These are phyloP conservation scores for Alaudala cheleensis DNA, from an alignment of 2,113 vertebrate genomes.

Conservation along the genomic window DNA sequence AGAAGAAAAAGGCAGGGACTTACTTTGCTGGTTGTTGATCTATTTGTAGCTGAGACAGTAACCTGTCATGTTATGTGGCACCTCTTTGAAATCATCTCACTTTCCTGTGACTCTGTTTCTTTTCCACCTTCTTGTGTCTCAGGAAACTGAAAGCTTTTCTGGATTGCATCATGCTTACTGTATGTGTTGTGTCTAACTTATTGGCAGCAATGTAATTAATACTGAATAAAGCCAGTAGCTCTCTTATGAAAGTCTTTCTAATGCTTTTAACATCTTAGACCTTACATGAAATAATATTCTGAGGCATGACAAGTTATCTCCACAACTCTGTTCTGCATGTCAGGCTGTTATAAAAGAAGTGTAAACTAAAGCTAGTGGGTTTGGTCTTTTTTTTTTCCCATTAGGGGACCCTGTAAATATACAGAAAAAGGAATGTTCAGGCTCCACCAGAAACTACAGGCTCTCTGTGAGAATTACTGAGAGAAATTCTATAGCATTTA, in stretches of 20 bases:
- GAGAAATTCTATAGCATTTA: background rate
- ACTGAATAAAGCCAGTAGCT: background rate
- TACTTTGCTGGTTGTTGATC: background rate
- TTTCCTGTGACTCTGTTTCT: background rate
- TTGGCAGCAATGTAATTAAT: background rate
- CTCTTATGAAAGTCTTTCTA: background rate
- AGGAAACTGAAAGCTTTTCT: background rate
- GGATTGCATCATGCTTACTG: background rate
- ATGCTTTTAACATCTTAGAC: background rate
- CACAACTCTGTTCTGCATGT: background rate
- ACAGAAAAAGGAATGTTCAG: background rate
- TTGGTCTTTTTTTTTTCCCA: background rate
- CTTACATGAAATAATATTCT: background rate
- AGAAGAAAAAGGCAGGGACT: background rate
- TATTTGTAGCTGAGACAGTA: background rate
- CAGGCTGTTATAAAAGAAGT: background rate
- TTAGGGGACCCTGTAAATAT: background rate
- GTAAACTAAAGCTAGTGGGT: background rate
- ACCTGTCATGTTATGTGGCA: background rate
- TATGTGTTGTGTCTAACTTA: accelerated
- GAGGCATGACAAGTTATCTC: background rate
- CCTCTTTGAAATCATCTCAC: background rate
- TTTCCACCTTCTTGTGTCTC: background rate
- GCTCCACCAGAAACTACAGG: background rate
- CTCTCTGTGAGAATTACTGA: background rate